Evolutionary conservation across 2,113 vertebrate species (phyloP).

Genomic region (Halcyon senegalensis): DNA sequence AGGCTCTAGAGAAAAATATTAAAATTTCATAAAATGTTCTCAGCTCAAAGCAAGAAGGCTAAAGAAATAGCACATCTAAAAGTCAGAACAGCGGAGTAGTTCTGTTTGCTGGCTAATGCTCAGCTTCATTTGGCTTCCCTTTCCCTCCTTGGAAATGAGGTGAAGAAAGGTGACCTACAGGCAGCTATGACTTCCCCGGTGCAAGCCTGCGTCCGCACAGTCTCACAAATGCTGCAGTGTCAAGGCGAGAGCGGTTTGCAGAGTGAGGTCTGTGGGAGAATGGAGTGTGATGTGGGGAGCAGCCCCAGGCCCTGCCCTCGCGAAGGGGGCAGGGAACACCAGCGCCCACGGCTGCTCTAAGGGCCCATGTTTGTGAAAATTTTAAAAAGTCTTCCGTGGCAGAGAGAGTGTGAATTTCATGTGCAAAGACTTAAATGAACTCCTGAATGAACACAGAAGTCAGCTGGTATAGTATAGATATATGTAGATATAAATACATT

Average conservation of each 20-base stretch:
- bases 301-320: not conserved
- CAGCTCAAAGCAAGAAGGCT: not conserved
- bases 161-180: not conserved
- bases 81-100: not conserved
- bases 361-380: not conserved
- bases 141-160: not conserved
- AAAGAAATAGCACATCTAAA: not conserved
- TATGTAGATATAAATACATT: not conserved
- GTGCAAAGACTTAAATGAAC: not conserved
- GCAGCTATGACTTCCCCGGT: not conserved
- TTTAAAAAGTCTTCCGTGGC: not conserved
- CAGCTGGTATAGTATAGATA: not conserved
- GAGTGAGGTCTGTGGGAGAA: not conserved
- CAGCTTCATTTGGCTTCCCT: not conserved
- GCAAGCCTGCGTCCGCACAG: fast-evolving
- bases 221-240: not conserved
- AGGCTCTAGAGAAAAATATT: conserved; percentile 1
- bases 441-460: not conserved
- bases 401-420: not conserved
- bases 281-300: not conserved
- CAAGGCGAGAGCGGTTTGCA: not conserved
- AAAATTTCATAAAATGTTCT: conserved; percentile 11
- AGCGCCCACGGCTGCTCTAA: fast-evolving
- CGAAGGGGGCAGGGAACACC: not conserved
- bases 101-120: not conserved